These are phyloP conservation scores for Limnephilus auricula DNA, from an alignment of 2,888 invertebrate genomes.

Conservation along the genomic window DNA sequence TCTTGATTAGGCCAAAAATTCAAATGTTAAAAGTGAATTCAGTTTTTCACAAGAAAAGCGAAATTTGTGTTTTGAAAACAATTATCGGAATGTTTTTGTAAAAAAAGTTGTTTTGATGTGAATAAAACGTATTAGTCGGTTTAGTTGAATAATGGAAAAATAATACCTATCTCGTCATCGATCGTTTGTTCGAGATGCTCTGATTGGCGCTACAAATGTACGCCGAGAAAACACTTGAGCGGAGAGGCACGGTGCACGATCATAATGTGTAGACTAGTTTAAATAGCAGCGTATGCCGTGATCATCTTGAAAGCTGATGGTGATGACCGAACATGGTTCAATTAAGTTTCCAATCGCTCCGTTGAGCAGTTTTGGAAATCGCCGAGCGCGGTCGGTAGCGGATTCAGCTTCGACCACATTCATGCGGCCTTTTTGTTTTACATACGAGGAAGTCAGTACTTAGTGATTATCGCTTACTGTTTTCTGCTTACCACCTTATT, in stretches of 20 bases:
- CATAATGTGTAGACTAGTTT: conserved; percentile 41
- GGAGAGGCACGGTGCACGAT: conserved; percentile 53
- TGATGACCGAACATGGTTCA: conserved; percentile 46
- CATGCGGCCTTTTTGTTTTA: neutral
- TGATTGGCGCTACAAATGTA: conserved; percentile 61
- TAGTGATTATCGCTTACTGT: neutral
- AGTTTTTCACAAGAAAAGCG: neutral
- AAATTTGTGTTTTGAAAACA: neutral
- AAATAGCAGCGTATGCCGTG: conserved; percentile 52
- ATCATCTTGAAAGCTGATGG: conserved; percentile 52
- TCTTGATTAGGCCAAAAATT: neutral
- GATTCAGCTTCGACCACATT: neutral
- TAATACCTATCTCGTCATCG: conserved; percentile 56
- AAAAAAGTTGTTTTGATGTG: neutral
- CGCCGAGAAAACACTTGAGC: conserved; percentile 53
- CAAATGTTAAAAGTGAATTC: neutral
- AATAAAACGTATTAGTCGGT: neutral
- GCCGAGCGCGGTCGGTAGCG: neutral
- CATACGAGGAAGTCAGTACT: neutral
- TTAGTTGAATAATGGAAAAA: neutral
- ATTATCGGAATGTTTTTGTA: neutral
- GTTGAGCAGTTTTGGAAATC: conserved; percentile 53
- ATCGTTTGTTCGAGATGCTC: conserved; percentile 65
- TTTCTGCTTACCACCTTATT: neutral
- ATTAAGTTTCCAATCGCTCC: conserved; percentile 54